Conservation (phyloP, 2,113 vertebrate species). For the Myrmophylax atrothorax region DNA sequence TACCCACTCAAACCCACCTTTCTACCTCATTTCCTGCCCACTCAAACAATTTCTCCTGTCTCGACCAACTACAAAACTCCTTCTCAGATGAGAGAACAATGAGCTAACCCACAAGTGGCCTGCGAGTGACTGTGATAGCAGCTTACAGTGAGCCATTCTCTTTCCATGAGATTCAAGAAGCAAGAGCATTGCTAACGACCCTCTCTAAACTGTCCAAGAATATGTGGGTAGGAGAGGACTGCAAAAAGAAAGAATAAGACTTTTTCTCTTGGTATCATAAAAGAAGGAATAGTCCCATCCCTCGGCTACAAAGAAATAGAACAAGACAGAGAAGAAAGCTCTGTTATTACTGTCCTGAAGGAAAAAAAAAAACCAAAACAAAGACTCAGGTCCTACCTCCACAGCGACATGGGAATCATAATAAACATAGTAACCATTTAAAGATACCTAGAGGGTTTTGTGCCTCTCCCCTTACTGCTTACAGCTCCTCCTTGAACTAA, state of each 20-base stretch:
- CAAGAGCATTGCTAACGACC: not conserved
- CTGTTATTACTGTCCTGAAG: not conserved
- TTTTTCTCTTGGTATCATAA: not conserved
- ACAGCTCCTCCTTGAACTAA: not conserved
- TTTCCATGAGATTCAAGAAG: not conserved
- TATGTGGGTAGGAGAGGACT: not conserved
- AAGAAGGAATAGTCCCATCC: not conserved
- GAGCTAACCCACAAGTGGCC: not conserved
- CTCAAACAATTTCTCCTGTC: not conserved
- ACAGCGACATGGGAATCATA: not conserved
- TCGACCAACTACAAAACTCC: not conserved
- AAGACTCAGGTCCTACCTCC: not conserved
- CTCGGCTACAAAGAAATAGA: not conserved
- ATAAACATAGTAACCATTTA: not conserved
- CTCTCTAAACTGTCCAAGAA: not conserved
- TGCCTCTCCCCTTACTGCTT: not conserved
- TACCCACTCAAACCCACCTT: not conserved
- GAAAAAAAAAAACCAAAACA: not conserved
- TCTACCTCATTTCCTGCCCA: not conserved
- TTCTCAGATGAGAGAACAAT: not conserved
- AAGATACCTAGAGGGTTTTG: not conserved
- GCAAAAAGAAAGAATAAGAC: not conserved
- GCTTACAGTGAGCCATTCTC: not conserved
- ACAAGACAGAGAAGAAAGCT: not conserved
- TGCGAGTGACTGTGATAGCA: not conserved